Evolutionary conservation across 64 coral and sea anemone genomes (phyloP), one percentile per base, ranked within the genome.

Genomic region (Montipora foliosa): DNA sequence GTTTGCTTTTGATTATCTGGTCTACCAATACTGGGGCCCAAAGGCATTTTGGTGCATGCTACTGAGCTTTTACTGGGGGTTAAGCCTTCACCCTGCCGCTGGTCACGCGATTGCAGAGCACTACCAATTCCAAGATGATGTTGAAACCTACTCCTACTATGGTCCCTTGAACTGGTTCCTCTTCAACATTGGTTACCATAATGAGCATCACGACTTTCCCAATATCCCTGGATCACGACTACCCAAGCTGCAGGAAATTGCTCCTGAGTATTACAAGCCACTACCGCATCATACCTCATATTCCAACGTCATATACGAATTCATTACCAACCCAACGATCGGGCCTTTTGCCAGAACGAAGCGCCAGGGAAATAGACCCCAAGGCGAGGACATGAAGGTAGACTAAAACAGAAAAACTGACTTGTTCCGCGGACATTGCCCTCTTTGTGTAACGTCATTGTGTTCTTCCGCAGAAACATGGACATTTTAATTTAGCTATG

Each of bases 111-210:
- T 99, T 14, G 93, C 98, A 0, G 98, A 99, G 86, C 98, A 99
- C 84, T 99, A 99, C 52, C 94, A 96, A 87, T 96, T 99, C 29
- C 78, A 89, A 57, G 85, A 95, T 47, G 98, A 95, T 49, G 84
- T 77, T 20, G 98, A 99, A 57, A 99, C 98, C 14, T 99, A 88
- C 51, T 99, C 98, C 1, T 99, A 99, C 61, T 99, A 99, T 73
- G 98, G 98, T 5, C 95, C 98, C 9, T 72, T 99, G 22, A 99
- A 99, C 53, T 69, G 79, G 13, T 79, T 99, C 9, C 96, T 95
- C 22, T 99, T 99, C 74, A 99, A 99, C 80, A 95, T 99, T 77
- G 98, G 98, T 3, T 99, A 99, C 47, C 98, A 99, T 21, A 99
- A 99, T 15, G 98, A 99, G 74, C 98, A 99, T 13, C 98, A 99